phyloP scores from a whole-genome alignment of 2,888 invertebrate genomes.

The Cataglyphis rosenhaueri region DNA sequence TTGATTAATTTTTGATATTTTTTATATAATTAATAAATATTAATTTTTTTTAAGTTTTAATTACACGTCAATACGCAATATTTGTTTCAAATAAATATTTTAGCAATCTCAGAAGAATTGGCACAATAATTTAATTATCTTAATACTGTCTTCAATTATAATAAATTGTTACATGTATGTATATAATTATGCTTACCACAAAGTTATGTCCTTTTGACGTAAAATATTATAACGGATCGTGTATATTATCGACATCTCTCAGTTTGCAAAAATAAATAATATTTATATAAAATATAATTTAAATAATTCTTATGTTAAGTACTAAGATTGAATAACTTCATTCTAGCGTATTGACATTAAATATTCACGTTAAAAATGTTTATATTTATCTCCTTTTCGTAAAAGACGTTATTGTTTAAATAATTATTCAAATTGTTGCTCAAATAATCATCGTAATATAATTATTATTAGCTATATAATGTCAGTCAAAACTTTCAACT shows the following conservation, averaged over 20 bases:
- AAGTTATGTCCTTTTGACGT: background rate
- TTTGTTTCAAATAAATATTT: background rate
- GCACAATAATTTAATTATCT: background rate
- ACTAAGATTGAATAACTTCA: background rate
- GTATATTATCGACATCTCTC: background rate
- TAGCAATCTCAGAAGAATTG: background rate
- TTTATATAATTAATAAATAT: background rate
- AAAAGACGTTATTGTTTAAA: background rate
- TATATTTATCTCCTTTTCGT: background rate
- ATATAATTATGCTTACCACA: background rate
- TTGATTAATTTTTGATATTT: background rate
- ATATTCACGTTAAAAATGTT: background rate
- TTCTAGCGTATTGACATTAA: background rate
- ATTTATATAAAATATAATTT: background rate
- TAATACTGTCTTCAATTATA: background rate
- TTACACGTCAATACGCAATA: background rate
- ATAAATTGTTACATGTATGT: background rate
- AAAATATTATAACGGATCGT: background rate
- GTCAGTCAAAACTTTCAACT: background rate
- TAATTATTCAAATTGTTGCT: slow-evolving; percentile 4
- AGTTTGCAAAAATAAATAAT: background rate
- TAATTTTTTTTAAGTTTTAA: background rate
- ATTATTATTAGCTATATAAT: background rate
- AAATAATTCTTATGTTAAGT: slow-evolving; percentile 7
- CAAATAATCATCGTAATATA: background rate